These are phyloP conservation scores for Trachelus stipa DNA, from an alignment of 2,888 invertebrate genomes.

Conservation along the genomic window DNA sequence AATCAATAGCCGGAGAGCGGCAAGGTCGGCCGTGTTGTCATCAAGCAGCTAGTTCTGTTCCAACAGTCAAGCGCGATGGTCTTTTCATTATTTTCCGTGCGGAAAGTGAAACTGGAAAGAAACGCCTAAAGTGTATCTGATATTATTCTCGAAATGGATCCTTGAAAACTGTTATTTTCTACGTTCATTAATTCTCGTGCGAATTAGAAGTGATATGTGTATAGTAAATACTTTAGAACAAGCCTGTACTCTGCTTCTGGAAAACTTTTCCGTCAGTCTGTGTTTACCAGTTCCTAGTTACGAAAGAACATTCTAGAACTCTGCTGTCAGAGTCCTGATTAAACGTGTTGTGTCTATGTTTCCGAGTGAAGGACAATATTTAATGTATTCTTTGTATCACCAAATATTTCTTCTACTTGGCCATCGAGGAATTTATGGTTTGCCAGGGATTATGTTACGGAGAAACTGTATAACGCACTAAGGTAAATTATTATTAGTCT, in stretches of 20 bases:
- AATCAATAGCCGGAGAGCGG: too few species aligned
- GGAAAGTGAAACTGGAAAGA: not conserved
- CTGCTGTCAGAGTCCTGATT: not conserved
- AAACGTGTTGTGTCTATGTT: not conserved
- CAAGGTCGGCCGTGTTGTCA: too few species aligned
- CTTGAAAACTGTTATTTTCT: not conserved
- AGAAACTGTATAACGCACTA: conserved; percentile 71
- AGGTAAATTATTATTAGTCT: conserved; percentile 59
- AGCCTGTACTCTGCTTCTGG: not conserved
- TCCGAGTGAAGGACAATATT: not conserved
- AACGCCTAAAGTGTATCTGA: not conserved
- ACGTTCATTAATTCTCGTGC: not conserved
- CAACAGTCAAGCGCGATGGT: not conserved
- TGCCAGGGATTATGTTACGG: conserved; percentile 77
- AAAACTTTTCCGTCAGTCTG: not conserved
- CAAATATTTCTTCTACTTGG: conserved; percentile 73
- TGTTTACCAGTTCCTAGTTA: not conserved
- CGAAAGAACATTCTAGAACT: not conserved
- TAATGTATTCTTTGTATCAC: not conserved
- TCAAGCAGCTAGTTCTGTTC: not conserved
- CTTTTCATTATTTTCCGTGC: not conserved
- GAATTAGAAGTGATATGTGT: not conserved
- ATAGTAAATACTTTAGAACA: not conserved
- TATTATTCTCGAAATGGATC: not conserved
- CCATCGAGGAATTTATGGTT: conserved; percentile 77